Evolutionary conservation across 2,113 vertebrate genomes (phyloP), one percentile per base, ranked within the genome.

Genomic region (Cyprinodon tularosa): DNA sequence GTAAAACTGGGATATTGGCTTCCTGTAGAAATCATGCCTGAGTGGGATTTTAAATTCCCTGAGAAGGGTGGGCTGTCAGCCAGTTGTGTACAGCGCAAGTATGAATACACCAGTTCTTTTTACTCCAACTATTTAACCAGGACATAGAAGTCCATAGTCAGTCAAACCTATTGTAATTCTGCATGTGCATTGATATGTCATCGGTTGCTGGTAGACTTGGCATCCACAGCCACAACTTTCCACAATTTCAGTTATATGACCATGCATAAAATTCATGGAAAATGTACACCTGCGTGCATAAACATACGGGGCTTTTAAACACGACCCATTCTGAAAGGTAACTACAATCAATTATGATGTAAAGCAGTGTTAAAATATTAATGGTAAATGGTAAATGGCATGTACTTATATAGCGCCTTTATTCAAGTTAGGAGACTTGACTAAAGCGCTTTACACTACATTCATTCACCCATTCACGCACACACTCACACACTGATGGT

Each of bases 181-280:
- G 84, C 84, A 89, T 89, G 86, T 82, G 86, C 89, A 84, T 85
- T 83, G 66, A 82, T 84, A 84, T 76, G 87, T 82, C 76, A 82
- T 83, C 77, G 78, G 74, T 36, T 72, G 69, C 77, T 68, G 68
- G 53, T 80, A 71, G 80, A 61, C 36, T 79, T 78, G 84, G 77
- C 83, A 74, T 71, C 60, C 12, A 3, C 47, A 76, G 68, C 57
- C 48, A 61, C 3, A 3, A 60, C 53, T 66, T 82, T 86, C 75
- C 75, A 84, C 62, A 42, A 50, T 77, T 81, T 86, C 66, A 78
- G 76, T 65, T 53, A 86, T 89, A 87, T 86, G 83, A 89, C 80
- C 84, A 59, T 82, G 86, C 81, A 90, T 88, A 88, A 90, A 84
- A 66, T 60, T 69, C 64, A 42, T n/a, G 70, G 86, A 81, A 87